Conservation (phyloP, 2,888 invertebrate species). For the Amiota mariae region DNA sequence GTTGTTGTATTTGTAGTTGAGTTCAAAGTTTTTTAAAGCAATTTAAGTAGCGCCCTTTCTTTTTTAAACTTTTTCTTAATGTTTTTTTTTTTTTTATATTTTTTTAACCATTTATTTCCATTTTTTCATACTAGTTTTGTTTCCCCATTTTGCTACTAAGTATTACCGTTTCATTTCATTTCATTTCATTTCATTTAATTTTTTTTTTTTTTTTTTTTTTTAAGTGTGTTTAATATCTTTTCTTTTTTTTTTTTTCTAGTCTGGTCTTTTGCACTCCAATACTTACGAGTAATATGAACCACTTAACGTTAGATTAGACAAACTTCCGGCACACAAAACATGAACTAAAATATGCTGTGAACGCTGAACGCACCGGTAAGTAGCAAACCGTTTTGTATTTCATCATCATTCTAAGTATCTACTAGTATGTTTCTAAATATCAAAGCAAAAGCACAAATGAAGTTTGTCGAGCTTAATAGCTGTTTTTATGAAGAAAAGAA, state of each 20-base stretch:
- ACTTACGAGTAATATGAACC: slow-evolving; percentile 47
- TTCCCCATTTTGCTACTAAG: background rate
- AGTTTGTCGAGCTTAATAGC: too few species aligned
- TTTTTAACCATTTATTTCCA: background rate
- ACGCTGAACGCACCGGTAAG: slow-evolving; percentile 29
- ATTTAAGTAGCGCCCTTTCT: slow-evolving; percentile 29
- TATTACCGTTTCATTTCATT: too few species aligned
- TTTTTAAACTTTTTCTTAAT: slow-evolving; percentile 47
- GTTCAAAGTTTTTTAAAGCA: background rate
- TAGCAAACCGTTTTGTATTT: slow-evolving; percentile 8
- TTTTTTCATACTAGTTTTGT: background rate
- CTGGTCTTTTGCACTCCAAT: slow-evolving; percentile 25
- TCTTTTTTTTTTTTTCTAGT: background rate
- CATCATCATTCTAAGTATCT: slow-evolving; percentile 36
- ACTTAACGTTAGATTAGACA: slow-evolving; percentile 63
- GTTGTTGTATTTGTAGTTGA: background rate
- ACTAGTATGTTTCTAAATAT: slow-evolving; percentile 18
- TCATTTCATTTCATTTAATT: too few species aligned
- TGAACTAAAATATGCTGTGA: too few species aligned
- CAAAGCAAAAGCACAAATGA: too few species aligned
- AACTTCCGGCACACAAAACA: slow-evolving; percentile 56
- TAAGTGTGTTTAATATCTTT: slow-evolving; percentile 38
- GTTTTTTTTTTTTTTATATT: too few species aligned
- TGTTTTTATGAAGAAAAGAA: too few species aligned
- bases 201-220: slow-evolving; percentile 24